Conservation (phyloP, 2,113 vertebrate species). For the Urocolius indicus region DNA sequence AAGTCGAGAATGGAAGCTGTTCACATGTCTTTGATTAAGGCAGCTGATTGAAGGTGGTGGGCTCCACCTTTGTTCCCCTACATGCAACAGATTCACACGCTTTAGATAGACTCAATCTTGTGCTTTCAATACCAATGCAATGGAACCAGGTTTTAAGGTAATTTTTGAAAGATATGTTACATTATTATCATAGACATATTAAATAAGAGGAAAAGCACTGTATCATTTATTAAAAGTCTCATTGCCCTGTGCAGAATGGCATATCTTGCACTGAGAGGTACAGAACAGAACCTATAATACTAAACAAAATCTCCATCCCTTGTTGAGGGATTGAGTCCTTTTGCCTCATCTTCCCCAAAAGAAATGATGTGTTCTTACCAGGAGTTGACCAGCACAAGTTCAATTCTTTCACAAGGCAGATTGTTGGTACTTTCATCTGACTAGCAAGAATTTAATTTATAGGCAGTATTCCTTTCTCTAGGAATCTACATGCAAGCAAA, state of each 20-base stretch:
- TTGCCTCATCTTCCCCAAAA: neutral
- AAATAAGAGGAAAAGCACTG: neutral
- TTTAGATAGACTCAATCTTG: neutral
- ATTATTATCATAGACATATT: neutral
- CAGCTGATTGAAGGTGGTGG: neutral
- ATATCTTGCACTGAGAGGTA: neutral
- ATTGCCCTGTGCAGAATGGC: neutral
- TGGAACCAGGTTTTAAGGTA: neutral
- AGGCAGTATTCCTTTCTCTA: neutral
- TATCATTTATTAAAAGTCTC: neutral
- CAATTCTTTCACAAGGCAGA: neutral
- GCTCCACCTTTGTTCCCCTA: neutral
- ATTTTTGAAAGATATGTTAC: neutral
- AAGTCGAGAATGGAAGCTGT: constrained; percentile 33
- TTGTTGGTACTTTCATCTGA: neutral
- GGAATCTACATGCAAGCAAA: neutral
- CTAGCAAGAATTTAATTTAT: neutral
- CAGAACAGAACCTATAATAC: neutral
- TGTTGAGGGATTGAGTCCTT: neutral
- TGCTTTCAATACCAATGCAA: neutral
- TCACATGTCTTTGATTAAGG: constrained; percentile 10
- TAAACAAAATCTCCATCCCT: neutral
- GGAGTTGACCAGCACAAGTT: neutral
- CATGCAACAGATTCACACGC: neutral
- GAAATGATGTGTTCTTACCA: neutral